Evolutionary conservation across 1,140 invertebrate species (phyloP), one percentile per base, ranked within the genome.

Genomic region (Triops cancriformis): DNA sequence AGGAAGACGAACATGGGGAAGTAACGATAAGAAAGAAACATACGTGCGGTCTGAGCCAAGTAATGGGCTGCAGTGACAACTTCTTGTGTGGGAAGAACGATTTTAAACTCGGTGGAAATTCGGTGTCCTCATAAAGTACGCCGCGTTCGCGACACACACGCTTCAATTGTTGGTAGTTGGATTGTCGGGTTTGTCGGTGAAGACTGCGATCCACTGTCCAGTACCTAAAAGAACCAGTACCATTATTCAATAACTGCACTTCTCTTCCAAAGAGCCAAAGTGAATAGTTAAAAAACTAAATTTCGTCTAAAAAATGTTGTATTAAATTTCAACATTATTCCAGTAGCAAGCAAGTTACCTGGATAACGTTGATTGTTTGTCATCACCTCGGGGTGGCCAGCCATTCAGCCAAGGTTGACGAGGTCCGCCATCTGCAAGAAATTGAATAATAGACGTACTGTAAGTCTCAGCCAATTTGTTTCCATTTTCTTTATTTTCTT

Each of bases 61-160:
- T 85, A 77, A 89, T 87, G 9, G 88, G 88, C 77, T 86, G 84
- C 2, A 87, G 81, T 1, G 85, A 82, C 31, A 88, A 86, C 80
- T 89, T 87, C 80, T 88, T 88, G 80, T 88, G 87, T 81, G 85
- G 86, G 81, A 88, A 91, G 7, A 91, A 83, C 26, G 88, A 85
- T 37, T 84, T 84, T 9, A 87, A 83, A 51, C 85, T 84, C 0
- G 89, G 86, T 12, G 88, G 86, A 83, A 92, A 92, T 79, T 92
- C 90, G 1, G 87, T 86, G 83, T 92, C 91, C 80, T 91, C 90
- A 82, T 89, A 93, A 14, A 92, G 83, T 5, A 85, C 82, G 4
- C 88, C 88, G 45, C 86, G 80, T 78, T 89, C 87, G 26, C 90
- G 81, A 80, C 89, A 89, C 7, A 85, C 82, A 77, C 89, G 82